phyloP scores from a whole-genome alignment of 1,140 invertebrate genomes.

The Phymorhynchus buccinoides region DNA sequence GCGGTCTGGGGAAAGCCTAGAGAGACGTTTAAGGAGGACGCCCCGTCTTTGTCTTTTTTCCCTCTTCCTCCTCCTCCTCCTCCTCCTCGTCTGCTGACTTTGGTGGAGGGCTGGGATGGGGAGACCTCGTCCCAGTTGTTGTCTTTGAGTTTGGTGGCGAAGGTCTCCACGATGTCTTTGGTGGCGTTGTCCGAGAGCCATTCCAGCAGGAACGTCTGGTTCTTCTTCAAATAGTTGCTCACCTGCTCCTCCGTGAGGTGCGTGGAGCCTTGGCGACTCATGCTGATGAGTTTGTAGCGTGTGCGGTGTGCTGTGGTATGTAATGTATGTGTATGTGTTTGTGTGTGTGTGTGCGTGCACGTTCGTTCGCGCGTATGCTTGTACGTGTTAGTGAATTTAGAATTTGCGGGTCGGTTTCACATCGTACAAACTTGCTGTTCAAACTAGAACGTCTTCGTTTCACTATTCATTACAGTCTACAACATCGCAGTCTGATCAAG shows the following conservation, averaged over 20 bases:
- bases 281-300: neutral
- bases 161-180: conserved; percentile 42
- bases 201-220: conserved; percentile 57
- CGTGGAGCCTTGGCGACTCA: no score
- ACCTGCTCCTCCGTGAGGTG: conserved; percentile 53
- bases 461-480: no score
- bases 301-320: no score
- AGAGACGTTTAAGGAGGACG: neutral
- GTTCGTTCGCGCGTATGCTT: no score
- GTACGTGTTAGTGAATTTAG: no score
- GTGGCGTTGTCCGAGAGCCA: conserved; percentile 60
- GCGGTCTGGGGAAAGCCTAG: conserved; percentile 46
- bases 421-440: no score
- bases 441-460: no score
- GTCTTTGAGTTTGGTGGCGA: conserved; percentile 48
- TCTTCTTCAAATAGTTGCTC: conserved; percentile 49
- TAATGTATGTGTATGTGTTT: no score
- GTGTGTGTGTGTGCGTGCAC: neutral
- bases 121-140: neutral
- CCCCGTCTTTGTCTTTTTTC: no score
- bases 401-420: no score
- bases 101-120: neutral
- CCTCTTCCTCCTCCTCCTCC: neutral
- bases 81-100: neutral
- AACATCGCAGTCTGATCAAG: no score